phyloP scores from a whole-genome alignment of 2,888 invertebrate species.

The Erannis defoliaria region DNA sequence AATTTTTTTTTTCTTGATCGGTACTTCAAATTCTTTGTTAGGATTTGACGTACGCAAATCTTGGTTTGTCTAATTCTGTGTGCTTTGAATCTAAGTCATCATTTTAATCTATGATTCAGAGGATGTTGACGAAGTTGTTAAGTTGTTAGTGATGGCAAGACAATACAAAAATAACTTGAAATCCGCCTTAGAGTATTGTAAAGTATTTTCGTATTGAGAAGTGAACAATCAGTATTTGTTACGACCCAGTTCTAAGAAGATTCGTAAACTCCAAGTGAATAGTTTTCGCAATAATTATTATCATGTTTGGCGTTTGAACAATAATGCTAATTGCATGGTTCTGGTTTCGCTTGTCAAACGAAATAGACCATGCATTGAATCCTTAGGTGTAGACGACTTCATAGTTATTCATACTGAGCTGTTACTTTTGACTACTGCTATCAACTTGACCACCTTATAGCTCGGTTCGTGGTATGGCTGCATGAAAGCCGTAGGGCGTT shows the following conservation, averaged over 20 bases:
- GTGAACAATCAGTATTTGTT: neutral
- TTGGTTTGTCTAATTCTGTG: too few species aligned
- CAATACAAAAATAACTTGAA: constrained; percentile 1
- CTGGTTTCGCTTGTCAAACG: constrained; percentile 5
- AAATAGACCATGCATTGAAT: constrained; percentile 5
- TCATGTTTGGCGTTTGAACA: constrained; percentile 7
- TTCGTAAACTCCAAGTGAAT: neutral
- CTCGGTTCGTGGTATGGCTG: too few species aligned
- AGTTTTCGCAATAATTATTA: constrained; percentile 5
- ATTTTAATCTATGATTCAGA: neutral
- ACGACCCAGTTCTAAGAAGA: constrained; percentile 1
- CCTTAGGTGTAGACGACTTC: neutral
- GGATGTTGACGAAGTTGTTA: neutral
- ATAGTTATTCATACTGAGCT: too few species aligned
- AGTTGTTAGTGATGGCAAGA: constrained; percentile 1
- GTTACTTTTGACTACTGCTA: too few species aligned
- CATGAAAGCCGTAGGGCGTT: too few species aligned
- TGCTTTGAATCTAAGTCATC: too few species aligned
- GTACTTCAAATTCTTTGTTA: too few species aligned
- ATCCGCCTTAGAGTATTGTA: neutral
- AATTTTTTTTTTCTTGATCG: too few species aligned
- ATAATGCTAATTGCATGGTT: neutral
- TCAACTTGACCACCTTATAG: too few species aligned
- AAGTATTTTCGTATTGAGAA: constrained; percentile 1
- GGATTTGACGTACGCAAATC: too few species aligned